Evolutionary conservation across 1,140 invertebrate species (phyloP), one percentile per base, ranked within the genome.

Genomic region (Kradibia gibbosae): DNA sequence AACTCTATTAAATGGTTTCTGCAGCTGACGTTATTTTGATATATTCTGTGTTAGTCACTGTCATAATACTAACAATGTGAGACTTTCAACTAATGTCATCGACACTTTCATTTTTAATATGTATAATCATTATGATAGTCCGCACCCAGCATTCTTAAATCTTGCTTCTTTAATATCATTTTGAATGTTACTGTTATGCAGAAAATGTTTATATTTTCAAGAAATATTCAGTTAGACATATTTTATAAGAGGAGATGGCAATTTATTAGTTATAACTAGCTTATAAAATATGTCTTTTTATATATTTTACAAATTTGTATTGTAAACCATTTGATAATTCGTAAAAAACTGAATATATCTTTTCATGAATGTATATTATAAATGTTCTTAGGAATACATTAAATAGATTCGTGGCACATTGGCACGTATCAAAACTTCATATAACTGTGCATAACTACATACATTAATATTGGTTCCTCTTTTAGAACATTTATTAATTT

Each of bases 61-160:
- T 76, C 71, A 45, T 42, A 71, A 76, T 53, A 67, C 53, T 75
- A 80, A 80, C 42, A 74, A 80, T 62, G 39, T 80, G 57, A 62
- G 70, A 72, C 8, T 65, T 25, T 65, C 53, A 50, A 74, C 34
- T 62, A 67, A 82, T 31, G 4, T 76, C 65, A 82, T 72, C 42
- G 20, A 10, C 74, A 36, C 45, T 65, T 36, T 67, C 50, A 82
- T 77, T 28, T 81, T 75, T 25, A 31, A 45, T 71, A 55, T 36
- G 13, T 42, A 31, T 45, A 55, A 48, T 76, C 48, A 57, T 67
- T 7, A 48, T 67, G 8, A 53, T 48, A 70, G 45, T 76, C 70
- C 36, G 34, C 76, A 76, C 60, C n/a, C 70, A 45, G 50, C 72
- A 81, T 57, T 76, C 1, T n/a, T n/a, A n/a, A n/a, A n/a, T n/a